These are phyloP conservation scores for Nycticorax nycticorax DNA, from an alignment of 2,113 vertebrate species.

Conservation along the genomic window DNA sequence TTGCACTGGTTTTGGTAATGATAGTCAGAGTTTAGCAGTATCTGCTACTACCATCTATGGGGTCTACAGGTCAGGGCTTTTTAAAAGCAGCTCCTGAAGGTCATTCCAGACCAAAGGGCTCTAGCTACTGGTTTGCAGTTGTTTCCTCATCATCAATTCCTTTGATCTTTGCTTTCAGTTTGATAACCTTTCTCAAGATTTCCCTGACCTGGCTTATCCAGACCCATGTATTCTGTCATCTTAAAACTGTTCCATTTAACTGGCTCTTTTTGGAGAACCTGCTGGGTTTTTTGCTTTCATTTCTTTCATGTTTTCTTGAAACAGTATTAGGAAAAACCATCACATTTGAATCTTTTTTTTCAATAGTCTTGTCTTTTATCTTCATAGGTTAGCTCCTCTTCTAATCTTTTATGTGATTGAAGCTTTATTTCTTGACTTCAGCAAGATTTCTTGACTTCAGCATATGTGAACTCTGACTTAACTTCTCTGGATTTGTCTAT, in stretches of 20 bases:
- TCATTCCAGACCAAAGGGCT: neutral
- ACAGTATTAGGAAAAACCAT: neutral
- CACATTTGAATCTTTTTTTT: neutral
- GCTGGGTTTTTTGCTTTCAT: neutral
- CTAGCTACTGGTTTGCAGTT: neutral
- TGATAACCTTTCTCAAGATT: neutral
- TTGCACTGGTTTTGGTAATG: neutral
- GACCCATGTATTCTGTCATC: neutral
- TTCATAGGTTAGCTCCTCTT: neutral
- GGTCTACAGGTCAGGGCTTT: neutral
- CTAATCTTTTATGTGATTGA: neutral
- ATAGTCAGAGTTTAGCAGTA: neutral
- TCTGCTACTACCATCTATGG: neutral
- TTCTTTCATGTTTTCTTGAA: neutral
- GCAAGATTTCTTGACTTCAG: neutral
- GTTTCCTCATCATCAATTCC: neutral
- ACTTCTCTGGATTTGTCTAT: neutral
- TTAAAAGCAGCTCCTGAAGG: neutral
- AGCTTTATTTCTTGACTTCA: neutral
- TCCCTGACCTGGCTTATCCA: neutral
- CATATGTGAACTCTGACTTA: neutral
- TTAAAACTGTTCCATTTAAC: neutral
- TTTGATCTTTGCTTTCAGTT: neutral
- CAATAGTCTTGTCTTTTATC: neutral
- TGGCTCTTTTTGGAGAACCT: neutral